Evolutionary conservation across 2,113 vertebrate species (phyloP).

Genomic region (Trachemys scripta): DNA sequence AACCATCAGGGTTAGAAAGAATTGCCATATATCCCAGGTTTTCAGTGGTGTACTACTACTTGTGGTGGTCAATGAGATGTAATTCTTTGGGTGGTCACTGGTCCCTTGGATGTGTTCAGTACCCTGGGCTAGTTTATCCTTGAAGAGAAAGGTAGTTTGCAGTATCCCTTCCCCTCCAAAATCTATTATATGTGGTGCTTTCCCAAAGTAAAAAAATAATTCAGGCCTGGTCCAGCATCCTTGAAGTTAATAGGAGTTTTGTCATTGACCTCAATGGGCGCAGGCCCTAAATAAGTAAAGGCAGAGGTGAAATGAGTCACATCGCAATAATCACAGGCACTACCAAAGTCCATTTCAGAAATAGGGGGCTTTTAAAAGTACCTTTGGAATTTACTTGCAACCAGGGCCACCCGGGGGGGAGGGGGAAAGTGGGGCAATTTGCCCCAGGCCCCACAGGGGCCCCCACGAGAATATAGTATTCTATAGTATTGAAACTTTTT

Average conservation of each 20-base stretch:
- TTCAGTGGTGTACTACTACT: not conserved
- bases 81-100: not conserved
- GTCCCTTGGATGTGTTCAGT: not conserved
- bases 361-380: not conserved
- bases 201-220: not conserved
- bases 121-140: not conserved
- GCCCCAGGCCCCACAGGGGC: too few species aligned
- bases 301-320: not conserved
- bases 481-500: too few species aligned
- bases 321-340: not conserved
- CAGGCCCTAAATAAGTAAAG: not conserved
- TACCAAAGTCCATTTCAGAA: not conserved
- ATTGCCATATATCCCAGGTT: not conserved
- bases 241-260: not conserved
- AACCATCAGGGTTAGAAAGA: not conserved
- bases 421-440: too few species aligned
- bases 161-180: not conserved
- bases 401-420: too few species aligned
- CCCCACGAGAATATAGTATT: too few species aligned
- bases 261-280: not conserved
- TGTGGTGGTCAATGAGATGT: not conserved
- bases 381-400: not conserved
- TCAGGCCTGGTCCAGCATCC: not conserved
- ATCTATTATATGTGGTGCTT: not conserved
- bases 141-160: not conserved